Percentiles rank a stretch among this genome's conserved stretches.
phyloP scores from a whole-genome alignment of 2,888 invertebrate species.

The Uloborus plumipes region DNA sequence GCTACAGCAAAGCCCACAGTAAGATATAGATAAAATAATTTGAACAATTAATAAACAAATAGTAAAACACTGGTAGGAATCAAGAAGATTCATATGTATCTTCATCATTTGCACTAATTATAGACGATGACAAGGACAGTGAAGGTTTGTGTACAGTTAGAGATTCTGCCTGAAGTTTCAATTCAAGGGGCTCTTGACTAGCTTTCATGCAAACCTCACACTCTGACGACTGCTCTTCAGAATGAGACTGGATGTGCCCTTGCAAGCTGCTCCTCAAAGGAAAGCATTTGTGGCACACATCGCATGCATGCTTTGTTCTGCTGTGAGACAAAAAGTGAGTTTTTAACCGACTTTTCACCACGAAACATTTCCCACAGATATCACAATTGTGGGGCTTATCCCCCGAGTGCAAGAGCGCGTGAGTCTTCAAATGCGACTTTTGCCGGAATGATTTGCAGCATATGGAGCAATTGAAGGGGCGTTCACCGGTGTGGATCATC shows the following conservation, averaged over 20 bases:
- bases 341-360: slow-evolving; percentile 56
- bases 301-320: slow-evolving; percentile 45
- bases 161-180: slow-evolving; percentile 22
- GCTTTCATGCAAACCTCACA: slow-evolving; percentile 49
- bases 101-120: slow-evolving; percentile 7
- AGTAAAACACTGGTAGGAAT: background rate
- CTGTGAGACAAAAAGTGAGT: slow-evolving; percentile 55
- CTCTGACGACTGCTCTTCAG: slow-evolving; percentile 4
- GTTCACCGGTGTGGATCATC: slow-evolving; percentile 62
- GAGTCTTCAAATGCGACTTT: slow-evolving; percentile 60
- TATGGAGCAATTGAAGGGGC: slow-evolving; percentile 51
- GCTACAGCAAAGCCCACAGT: no score
- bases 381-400: slow-evolving; percentile 59
- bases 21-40: no score
- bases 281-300: slow-evolving; percentile 57
- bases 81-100: slow-evolving; percentile 11
- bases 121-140: slow-evolving; percentile 12
- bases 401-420: slow-evolving; percentile 48
- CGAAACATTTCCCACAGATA: slow-evolving; percentile 60
- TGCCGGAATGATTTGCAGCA: slow-evolving; percentile 58
- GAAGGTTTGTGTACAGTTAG: slow-evolving; percentile 11
- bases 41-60: no score
- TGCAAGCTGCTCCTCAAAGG: slow-evolving; percentile 40
- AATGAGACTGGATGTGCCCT: slow-evolving; percentile 48
- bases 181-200: slow-evolving; percentile 25